A percentile compares a stretch with the other conserved stretches of the same genome.
Conservation (phyloP, 2,888 invertebrate species). For the Leptarthrus brevirostris region DNA sequence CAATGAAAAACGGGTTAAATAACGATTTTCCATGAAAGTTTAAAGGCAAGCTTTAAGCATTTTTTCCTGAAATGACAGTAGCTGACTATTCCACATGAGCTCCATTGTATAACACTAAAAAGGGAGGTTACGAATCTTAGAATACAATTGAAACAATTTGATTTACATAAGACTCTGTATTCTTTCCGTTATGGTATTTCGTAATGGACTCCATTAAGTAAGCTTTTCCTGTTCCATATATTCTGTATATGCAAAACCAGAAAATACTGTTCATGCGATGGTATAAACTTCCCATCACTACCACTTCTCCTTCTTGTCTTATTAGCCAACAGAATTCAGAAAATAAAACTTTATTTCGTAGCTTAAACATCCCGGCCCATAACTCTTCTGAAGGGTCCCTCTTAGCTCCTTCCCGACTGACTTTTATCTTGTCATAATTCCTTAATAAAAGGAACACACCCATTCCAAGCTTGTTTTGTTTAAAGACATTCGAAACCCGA, state of each 20-base stretch:
- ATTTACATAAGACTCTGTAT: no score
- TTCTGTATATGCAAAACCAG: not conserved
- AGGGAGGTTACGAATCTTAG: no score
- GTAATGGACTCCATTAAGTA: no score
- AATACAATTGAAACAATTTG: no score
- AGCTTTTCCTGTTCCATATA: no score
- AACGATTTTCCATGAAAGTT: no score
- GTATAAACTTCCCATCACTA: not conserved
- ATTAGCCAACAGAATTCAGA: conserved; percentile 12
- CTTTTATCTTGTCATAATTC: conserved; percentile 29
- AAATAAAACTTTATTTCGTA: conserved; percentile 37
- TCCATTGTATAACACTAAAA: no score
- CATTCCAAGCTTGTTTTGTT: not conserved
- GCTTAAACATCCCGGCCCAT: conserved; percentile 21
- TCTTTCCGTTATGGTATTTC: no score
- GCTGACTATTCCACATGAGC: no score
- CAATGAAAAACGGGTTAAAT: no score
- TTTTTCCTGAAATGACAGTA: no score
- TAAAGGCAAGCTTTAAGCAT: no score
- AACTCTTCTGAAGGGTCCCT: not conserved
- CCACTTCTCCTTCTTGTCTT: not conserved
- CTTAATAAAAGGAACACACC: conserved; percentile 32
- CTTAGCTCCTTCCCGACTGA: conserved; percentile 11
- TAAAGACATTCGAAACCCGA: conserved; percentile 18
- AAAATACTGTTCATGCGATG: not conserved